Evolutionary conservation across 2,113 vertebrate genomes (phyloP).

Genomic region (Lates calcarifer): DNA sequence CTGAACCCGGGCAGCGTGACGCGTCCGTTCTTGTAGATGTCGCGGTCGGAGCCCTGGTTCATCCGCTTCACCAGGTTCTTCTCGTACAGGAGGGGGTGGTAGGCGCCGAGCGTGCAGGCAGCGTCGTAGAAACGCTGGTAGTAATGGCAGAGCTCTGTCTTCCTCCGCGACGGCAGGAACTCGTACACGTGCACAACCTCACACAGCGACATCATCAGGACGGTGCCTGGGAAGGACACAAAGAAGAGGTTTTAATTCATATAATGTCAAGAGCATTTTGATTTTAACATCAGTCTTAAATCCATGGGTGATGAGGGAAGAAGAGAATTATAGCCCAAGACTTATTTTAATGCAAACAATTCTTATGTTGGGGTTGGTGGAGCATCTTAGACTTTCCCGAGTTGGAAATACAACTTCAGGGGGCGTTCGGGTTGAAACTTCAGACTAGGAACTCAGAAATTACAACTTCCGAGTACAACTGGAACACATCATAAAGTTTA

Average conservation of each 20-base stretch:
- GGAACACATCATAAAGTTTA: too few relatives aligned
- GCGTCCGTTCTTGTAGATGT: conserved; percentile 80
- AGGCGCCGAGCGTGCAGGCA: conserved; percentile 87
- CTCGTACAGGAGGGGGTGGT: conserved; percentile 87
- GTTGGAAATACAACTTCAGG: too few relatives aligned
- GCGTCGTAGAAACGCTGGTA: conserved; percentile 85
- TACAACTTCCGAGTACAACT: too few relatives aligned
- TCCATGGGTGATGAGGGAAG: too few relatives aligned
- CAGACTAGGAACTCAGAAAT: too few relatives aligned
- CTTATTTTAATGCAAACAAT: too few relatives aligned
- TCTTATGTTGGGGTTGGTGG: too few relatives aligned
- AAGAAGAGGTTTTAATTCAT: background rate
- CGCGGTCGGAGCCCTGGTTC: conserved; percentile 81
- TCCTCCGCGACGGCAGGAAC: conserved; percentile 85
- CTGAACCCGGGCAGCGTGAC: conserved; percentile 84
- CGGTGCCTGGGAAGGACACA: conserved; percentile 72
- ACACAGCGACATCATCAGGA: conserved; percentile 88
- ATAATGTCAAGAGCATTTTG: too few relatives aligned
- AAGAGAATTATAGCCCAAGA: too few relatives aligned
- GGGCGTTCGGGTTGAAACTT: too few relatives aligned
- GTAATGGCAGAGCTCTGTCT: conserved; percentile 87
- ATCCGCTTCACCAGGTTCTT: conserved; percentile 87
- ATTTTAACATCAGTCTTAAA: too few relatives aligned
- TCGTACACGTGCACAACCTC: conserved; percentile 86
- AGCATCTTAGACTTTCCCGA: too few relatives aligned